Conservation (phyloP, 1,140 invertebrate genomes). For the Aphelinus atriplicis region DNA sequence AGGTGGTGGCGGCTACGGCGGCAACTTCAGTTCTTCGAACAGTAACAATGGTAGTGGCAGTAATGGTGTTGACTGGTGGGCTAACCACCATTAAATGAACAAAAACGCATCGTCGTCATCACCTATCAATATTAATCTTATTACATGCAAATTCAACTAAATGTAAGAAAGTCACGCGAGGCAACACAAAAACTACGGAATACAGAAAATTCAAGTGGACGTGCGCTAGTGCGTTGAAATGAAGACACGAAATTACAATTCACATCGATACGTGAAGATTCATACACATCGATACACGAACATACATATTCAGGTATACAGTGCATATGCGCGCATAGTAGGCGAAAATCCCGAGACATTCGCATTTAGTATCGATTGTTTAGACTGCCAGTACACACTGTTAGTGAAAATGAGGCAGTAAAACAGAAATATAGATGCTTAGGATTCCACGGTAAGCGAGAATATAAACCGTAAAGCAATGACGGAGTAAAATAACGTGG, state of each 20-base stretch:
- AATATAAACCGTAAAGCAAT: background rate
- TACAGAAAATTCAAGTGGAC: conserved; percentile 31
- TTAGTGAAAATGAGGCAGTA: conserved; percentile 17
- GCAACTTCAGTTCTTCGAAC: conserved; percentile 59
- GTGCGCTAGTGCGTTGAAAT: conserved; percentile 24
- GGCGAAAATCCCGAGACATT: conserved; percentile 39
- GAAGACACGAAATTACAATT: conserved; percentile 25
- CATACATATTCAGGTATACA: conserved; percentile 18
- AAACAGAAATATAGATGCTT: conserved; percentile 16
- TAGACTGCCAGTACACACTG: conserved; percentile 11
- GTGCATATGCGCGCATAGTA: conserved; percentile 27
- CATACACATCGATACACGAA: conserved; percentile 9
- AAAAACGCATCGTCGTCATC: conserved; percentile 48
- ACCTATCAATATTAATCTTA: conserved; percentile 62
- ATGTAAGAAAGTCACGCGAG: conserved; percentile 59
- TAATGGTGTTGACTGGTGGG: conserved; percentile 61
- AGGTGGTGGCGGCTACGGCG: conserved; percentile 52
- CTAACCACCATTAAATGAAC: conserved; percentile 29
- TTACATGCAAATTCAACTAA: conserved; percentile 64
- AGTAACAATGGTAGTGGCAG: conserved; percentile 59
- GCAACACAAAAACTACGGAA: conserved; percentile 35
- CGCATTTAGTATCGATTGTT: conserved; percentile 32
- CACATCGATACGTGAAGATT: conserved; percentile 13
- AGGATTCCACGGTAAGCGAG: conserved; percentile 11
- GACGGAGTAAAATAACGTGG: background rate